These are phyloP conservation scores for Zapus hudsonius DNA, from an alignment of 2,113 vertebrate species.

Conservation along the genomic window DNA sequence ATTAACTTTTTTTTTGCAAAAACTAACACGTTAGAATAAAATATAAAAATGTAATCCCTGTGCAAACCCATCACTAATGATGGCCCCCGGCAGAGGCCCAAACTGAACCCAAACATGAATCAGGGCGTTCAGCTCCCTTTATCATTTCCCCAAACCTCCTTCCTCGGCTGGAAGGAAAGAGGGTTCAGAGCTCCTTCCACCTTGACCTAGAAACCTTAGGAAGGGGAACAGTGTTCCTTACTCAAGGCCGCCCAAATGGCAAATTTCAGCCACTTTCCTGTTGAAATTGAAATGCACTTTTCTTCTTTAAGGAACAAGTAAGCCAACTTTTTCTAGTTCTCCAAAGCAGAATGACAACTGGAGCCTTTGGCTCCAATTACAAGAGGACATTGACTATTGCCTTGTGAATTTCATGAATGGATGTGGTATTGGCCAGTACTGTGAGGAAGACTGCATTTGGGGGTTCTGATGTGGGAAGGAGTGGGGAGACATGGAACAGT, in stretches of 20 bases:
- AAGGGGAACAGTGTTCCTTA: background rate
- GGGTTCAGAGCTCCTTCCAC: background rate
- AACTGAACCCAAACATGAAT: conserved; percentile 51
- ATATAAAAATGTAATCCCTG: conserved; percentile 80
- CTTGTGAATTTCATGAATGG: background rate
- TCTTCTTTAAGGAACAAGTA: conserved; percentile 1
- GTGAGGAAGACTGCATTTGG: background rate
- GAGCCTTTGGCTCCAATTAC: background rate
- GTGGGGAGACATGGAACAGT: background rate
- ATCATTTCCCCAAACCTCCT: background rate
- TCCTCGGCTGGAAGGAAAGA: background rate
- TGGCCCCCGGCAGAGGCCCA: conserved; percentile 60
- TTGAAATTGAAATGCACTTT: background rate
- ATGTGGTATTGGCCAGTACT: background rate
- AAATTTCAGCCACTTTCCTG: conserved; percentile 2
- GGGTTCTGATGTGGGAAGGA: background rate
- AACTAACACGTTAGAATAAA: conserved; percentile 78
- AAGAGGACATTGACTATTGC: background rate
- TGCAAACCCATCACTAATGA: conserved; percentile 76
- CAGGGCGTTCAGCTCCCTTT: conserved; percentile 6
- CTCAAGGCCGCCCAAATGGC: background rate
- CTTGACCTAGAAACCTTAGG: background rate
- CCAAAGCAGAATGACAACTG: background rate
- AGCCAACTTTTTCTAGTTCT: conserved; percentile 19
- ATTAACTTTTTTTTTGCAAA: conserved; percentile 73